Conservation (phyloP, 2,113 vertebrate species). For the Felis catus region F.catus_Fca126_mat1.0 CM031412.1:119744001-119744500, state of each 20-base stretch:
- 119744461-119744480: neutral
- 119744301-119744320: neutral
- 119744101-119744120: neutral
- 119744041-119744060: neutral
- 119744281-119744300: neutral
- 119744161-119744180: neutral
- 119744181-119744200: neutral
- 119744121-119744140: conserved; percentile 14
- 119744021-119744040: neutral
- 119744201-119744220: neutral
- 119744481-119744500: neutral
- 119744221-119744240: neutral
- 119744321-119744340: neutral
- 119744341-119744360: neutral
- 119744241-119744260: neutral
- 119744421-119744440: neutral
- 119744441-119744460: neutral
- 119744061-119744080: neutral
- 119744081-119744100: neutral
- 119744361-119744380: neutral
- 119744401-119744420: neutral
- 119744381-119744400: neutral
- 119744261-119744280: neutral
- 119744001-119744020: neutral
- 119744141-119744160: neutral